Evolutionary conservation across 1,140 invertebrate genomes (phyloP).

Genomic region (Diorhabda elongata): DNA sequence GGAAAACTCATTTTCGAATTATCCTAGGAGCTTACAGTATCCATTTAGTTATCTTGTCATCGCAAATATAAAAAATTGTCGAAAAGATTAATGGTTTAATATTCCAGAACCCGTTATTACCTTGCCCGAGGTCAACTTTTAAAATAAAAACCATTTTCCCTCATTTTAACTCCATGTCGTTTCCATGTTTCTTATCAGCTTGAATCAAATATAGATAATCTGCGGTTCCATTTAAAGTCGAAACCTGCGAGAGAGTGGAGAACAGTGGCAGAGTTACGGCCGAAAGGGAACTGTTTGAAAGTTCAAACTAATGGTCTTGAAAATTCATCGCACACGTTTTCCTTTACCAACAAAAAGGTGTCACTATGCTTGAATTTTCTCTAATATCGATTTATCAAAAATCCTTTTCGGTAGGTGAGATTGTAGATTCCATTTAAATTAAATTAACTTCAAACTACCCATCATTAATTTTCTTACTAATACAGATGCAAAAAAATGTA

Average conservation of each 20-base stretch:
- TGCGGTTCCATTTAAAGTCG: neutral
- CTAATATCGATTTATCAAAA: too few species aligned
- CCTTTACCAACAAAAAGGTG: too few species aligned
- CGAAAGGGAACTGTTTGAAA: neutral
- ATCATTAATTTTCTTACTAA: too few species aligned
- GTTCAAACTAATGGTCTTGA: neutral
- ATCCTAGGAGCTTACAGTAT: too few species aligned
- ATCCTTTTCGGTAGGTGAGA: too few species aligned
- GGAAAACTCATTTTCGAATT: too few species aligned
- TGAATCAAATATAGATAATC: slow-evolving; percentile 3
- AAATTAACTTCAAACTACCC: too few species aligned
- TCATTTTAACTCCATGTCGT: neutral
- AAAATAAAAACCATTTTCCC: slow-evolving; percentile 1
- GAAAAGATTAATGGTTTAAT: neutral
- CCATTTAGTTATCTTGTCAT: neutral
- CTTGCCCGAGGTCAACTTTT: neutral
- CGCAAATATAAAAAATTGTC: neutral
- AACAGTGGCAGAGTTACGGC: slow-evolving; percentile 1
- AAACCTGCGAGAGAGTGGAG: neutral
- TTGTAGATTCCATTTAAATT: too few species aligned
- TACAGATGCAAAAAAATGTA: too few species aligned
- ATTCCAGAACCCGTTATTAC: neutral
- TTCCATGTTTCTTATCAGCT: slow-evolving; percentile 2
- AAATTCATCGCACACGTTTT: neutral
- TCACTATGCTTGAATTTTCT: too few species aligned